phyloP scores from a whole-genome alignment of 1,140 invertebrate genomes.

The Drosophila sucinea region DNA sequence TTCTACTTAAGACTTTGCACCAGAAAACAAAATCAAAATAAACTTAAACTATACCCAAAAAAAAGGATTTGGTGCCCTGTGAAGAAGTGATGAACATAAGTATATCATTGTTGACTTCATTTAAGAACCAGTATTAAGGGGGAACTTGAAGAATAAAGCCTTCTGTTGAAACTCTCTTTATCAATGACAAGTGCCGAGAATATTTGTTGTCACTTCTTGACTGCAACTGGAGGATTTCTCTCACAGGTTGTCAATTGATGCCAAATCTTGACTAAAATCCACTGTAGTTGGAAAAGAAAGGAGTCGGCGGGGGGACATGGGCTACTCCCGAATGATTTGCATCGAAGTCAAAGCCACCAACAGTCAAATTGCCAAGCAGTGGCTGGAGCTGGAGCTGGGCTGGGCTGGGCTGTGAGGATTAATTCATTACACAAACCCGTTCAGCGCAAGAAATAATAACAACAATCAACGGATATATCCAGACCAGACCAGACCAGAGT shows the following conservation, averaged over 20 bases:
- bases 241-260: not conserved
- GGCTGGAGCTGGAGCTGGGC: too few relatives aligned
- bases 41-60: too few relatives aligned
- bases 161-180: too few relatives aligned
- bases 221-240: not conserved
- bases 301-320: not conserved
- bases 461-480: constrained; percentile 66
- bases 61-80: too few relatives aligned
- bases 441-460: constrained; percentile 79
- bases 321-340: constrained; percentile 62
- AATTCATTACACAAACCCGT: constrained; percentile 82
- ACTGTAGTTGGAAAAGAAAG: not conserved
- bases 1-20: too few relatives aligned
- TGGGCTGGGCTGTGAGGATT: constrained; percentile 68
- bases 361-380: constrained; percentile 76
- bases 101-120: too few relatives aligned
- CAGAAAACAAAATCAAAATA: too few relatives aligned
- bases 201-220: too few relatives aligned
- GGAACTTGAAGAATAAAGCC: too few relatives aligned
- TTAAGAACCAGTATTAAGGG: too few relatives aligned
- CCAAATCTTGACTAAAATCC: not conserved
- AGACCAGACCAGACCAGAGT: constrained; percentile 16
- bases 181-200: too few relatives aligned
- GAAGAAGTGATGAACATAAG: too few relatives aligned
- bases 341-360: constrained; percentile 75